Conservation (phyloP, 2,797 vertebrate species). For the Acanthurus leucopareius region DNA sequence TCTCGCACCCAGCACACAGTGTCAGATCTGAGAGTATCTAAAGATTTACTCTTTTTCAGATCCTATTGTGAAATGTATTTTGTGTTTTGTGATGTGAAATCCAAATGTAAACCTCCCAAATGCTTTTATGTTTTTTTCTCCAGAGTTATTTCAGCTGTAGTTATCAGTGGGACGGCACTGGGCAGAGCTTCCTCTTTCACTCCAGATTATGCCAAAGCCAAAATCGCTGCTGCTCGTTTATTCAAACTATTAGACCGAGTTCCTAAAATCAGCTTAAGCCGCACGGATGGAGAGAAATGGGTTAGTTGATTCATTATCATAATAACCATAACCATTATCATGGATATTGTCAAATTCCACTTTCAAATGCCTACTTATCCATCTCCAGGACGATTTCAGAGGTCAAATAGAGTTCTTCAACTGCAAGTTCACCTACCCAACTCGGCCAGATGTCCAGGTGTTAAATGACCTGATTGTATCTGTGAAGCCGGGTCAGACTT, state of each 20-base stretch:
- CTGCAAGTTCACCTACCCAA: slow-evolving; percentile 89
- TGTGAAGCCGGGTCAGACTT: slow-evolving; percentile 87
- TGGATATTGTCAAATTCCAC: not conserved
- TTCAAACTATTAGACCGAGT: slow-evolving; percentile 87
- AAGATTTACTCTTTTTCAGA: not conserved
- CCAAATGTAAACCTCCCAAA: not conserved
- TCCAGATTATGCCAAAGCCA: slow-evolving; percentile 90
- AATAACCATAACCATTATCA: not conserved
- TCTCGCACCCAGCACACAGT: too few species aligned
- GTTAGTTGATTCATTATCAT: slow-evolving; percentile 68
- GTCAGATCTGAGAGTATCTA: too few species aligned
- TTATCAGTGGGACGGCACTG: slow-evolving; percentile 86
- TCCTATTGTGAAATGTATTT: not conserved
- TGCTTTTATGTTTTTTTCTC: slow-evolving; percentile 33
- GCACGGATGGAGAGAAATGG: slow-evolving; percentile 82
- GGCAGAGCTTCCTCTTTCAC: slow-evolving; percentile 88
- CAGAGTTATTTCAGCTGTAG: slow-evolving; percentile 87
- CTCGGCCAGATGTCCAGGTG: slow-evolving; percentile 86
- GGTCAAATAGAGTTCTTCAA: slow-evolving; percentile 84
- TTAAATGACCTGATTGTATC: slow-evolving; percentile 82
- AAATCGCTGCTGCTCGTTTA: slow-evolving; percentile 85
- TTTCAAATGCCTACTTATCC: not conserved
- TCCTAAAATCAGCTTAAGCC: slow-evolving; percentile 81
- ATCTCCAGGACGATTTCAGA: slow-evolving; percentile 82
- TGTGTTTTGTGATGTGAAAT: not conserved